A percentile compares a stretch with the other conserved stretches of the same genome.
phyloP scores from a whole-genome alignment of 2,888 invertebrate genomes.

The Pachliopta kotzebuea region DNA sequence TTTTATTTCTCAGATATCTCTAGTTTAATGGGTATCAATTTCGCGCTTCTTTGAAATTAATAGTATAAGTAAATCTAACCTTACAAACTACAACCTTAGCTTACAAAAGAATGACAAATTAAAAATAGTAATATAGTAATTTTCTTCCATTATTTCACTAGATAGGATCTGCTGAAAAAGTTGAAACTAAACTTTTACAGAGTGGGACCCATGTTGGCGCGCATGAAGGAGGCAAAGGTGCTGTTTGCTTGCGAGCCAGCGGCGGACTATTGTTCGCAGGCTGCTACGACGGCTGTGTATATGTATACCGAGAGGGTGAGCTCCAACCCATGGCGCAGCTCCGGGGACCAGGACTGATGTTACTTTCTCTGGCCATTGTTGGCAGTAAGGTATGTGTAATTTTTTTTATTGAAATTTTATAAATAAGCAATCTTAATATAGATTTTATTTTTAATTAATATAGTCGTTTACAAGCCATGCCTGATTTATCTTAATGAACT shows the following conservation, averaged over 20 bases:
- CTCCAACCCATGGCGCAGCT: constrained; percentile 82
- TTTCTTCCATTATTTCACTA: neutral
- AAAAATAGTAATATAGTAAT: no score
- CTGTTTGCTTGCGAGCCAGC: constrained; percentile 84
- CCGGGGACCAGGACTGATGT: constrained; percentile 85
- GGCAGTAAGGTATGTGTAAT: constrained; percentile 78
- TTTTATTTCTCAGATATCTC: no score
- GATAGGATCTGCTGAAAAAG: neutral
- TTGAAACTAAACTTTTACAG: constrained; percentile 58
- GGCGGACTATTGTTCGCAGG: constrained; percentile 84
- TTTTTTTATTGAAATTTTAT: neutral
- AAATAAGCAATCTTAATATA: neutral
- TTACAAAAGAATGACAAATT: no score
- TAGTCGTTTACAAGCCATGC: no score
- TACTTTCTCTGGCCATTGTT: constrained; percentile 85
- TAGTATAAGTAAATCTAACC: no score
- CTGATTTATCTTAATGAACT: no score
- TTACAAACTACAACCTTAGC: no score
- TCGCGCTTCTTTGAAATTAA: no score
- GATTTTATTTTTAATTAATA: neutral
- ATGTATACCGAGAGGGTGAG: constrained; percentile 82
- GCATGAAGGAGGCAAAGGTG: constrained; percentile 84
- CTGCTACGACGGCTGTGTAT: constrained; percentile 89
- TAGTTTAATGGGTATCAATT: no score
- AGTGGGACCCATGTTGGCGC: constrained; percentile 82